Evolutionary conservation across 2,888 invertebrate genomes (phyloP).

Genomic region (Thymelicus sylvestris): DNA sequence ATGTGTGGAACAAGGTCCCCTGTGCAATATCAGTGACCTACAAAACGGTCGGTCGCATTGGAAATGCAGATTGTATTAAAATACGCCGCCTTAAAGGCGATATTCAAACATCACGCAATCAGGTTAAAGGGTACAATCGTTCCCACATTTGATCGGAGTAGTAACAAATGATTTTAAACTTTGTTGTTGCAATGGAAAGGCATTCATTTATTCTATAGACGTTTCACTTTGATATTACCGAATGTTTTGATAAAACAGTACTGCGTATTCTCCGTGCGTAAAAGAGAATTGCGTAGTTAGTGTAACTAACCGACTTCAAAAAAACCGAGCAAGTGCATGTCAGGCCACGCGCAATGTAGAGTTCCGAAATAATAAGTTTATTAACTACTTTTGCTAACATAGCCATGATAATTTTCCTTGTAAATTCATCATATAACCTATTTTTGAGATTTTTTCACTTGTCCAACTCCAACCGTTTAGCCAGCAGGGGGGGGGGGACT

Average conservation of each 20-base stretch:
- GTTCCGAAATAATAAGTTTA: too few species aligned
- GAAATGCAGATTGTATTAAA: conserved; percentile 58
- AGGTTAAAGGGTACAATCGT: conserved; percentile 70
- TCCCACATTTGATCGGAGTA: conserved; percentile 60
- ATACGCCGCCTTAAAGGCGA: conserved; percentile 57
- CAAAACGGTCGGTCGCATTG: conserved; percentile 52
- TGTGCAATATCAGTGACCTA: conserved; percentile 74
- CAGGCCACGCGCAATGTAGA: too few species aligned
- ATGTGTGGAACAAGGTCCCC: conserved; percentile 67
- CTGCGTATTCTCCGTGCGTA: conserved; percentile 54
- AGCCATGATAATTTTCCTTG: too few species aligned
- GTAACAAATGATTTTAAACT: conserved; percentile 60
- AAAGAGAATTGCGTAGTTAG: too few species aligned
- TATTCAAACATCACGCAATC: conserved; percentile 56
- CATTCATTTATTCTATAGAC: conserved; percentile 56
- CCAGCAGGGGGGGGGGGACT: too few species aligned
- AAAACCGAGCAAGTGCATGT: too few species aligned
- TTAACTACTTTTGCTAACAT: too few species aligned
- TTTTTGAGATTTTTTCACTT: too few species aligned
- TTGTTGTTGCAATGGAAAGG: conserved; percentile 57
- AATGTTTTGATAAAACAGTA: conserved; percentile 64
- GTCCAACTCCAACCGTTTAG: too few species aligned
- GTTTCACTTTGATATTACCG: conserved; percentile 71
- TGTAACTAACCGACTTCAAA: too few species aligned
- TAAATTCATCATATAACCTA: too few species aligned